Evolutionary conservation across 2,113 vertebrate species (phyloP).

Genomic region (Pandion haliaetus): DNA sequence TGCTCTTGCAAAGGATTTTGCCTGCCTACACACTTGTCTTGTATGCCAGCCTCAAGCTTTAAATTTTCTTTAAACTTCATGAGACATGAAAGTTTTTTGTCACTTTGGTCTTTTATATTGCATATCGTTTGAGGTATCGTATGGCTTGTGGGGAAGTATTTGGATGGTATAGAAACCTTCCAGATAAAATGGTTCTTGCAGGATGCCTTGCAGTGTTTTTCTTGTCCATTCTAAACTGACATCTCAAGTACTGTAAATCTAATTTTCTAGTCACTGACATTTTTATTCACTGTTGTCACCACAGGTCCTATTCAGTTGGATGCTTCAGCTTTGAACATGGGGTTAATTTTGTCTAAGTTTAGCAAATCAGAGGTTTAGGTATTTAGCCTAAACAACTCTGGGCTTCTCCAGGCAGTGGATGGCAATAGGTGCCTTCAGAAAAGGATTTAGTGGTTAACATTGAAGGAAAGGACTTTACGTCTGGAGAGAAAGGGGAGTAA

Average conservation of each 20-base stretch:
- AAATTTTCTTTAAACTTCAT: constrained; percentile 16
- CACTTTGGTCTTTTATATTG: not conserved
- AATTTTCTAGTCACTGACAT: not conserved
- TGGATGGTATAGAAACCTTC: not conserved
- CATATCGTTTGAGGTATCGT: not conserved
- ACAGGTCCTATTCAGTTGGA: not conserved
- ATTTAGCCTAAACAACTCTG: not conserved
- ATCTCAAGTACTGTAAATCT: not conserved
- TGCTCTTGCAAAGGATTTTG: constrained; percentile 12
- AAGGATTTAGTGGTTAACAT: not conserved
- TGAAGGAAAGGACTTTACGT: not conserved
- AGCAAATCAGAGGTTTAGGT: not conserved
- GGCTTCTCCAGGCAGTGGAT: not conserved
- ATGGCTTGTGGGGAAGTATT: not conserved
- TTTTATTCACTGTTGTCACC: not conserved
- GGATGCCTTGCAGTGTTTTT: not conserved
- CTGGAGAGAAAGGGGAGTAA: not conserved
- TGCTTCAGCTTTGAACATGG: not conserved
- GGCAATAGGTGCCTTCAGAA: not conserved
- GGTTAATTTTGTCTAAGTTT: not conserved
- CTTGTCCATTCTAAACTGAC: not conserved
- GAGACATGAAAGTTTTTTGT: not conserved
- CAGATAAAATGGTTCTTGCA: not conserved
- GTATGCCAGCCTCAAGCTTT: constrained; percentile 9
- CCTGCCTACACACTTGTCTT: not conserved